phyloP scores from a whole-genome alignment of 2,888 invertebrate species.

The Synergus umbraculus region DNA sequence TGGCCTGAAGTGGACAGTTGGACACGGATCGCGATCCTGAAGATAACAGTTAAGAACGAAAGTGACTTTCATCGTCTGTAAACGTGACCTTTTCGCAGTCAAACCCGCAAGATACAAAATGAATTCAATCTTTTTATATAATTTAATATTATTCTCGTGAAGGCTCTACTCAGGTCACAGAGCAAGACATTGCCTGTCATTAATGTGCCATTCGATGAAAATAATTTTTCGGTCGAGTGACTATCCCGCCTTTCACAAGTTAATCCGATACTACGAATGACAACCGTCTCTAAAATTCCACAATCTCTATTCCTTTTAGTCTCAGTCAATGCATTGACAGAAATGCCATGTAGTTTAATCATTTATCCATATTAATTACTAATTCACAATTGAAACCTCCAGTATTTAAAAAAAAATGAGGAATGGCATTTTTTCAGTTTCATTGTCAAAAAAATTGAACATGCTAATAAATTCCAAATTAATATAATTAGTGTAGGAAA shows the following conservation, averaged over 20 bases:
- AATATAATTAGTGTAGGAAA: background rate
- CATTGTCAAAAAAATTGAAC: too few relatives aligned
- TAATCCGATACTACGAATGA: background rate
- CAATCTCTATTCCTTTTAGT: background rate
- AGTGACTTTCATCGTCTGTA: slow-evolving; percentile 61
- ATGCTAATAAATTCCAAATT: too few relatives aligned
- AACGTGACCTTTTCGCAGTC: slow-evolving; percentile 32
- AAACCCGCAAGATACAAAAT: background rate
- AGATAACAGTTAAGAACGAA: slow-evolving; percentile 58
- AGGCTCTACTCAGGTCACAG: slow-evolving; percentile 4
- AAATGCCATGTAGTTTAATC: background rate
- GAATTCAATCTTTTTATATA: background rate
- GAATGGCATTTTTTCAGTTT: too few relatives aligned
- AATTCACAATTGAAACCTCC: too few relatives aligned
- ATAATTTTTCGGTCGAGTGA: slow-evolving; percentile 50
- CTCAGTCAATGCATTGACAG: background rate
- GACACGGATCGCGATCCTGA: slow-evolving; percentile 51
- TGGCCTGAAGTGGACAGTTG: background rate
- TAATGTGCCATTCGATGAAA: slow-evolving; percentile 31
- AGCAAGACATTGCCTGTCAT: background rate
- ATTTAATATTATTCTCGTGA: slow-evolving; percentile 25
- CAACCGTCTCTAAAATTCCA: background rate
- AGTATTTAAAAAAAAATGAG: too few relatives aligned
- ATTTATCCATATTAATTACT: background rate
- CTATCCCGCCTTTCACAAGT: slow-evolving; percentile 44